Evolutionary conservation across 2,888 invertebrate genomes (phyloP), one percentile per base, ranked within the genome.

Genomic region (Brachyptera risi): DNA sequence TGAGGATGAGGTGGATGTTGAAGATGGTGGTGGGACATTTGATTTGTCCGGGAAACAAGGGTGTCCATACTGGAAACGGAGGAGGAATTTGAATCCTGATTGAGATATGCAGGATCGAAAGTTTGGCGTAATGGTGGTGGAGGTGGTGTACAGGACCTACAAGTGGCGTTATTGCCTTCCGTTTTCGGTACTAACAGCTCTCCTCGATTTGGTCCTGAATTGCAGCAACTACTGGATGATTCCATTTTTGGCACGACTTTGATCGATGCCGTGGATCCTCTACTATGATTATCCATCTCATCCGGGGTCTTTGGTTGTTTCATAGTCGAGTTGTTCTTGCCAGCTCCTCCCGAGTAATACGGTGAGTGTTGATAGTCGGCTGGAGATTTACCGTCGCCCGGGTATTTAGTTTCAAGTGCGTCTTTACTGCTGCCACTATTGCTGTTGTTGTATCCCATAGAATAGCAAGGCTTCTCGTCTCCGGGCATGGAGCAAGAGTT

Each of bases 81-180:
- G 2, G 83, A 88, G 67, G 83, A 83, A 69, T 83, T 84, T 65
- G 88, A 88, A 76, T 88, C 88, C 78, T 83, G 83, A 69, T 81
- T 84, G 68, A 82, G 72, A 71, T 84, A 84, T 3, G 63, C 19
- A 1, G 81, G 83, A 76, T 86, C 87, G 80, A 81, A 82, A 2
- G 76, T 74, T 23, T 77, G 74, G 44, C 79, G 71, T 27, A 60
- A 56, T 77, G 74, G 75, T 68, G 79, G 80, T 68, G 78, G 77
- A 1, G 78, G 76, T 2, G 79, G 79, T 24, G 71, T 69, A 37
- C 71, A 72, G 0, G 80, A 78, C 31, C 79, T 74, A 65, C 80
- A 79, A 11, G 64, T 49, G 26, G 38, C 59, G 58, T 40, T 44
- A 27, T 54, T 44, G 15, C 56, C 77, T 76, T 87, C 87, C 31